Base-by-base conservation (phyloP, 2,888 invertebrate genomes). In the Diplazon laetatorius region DNA sequence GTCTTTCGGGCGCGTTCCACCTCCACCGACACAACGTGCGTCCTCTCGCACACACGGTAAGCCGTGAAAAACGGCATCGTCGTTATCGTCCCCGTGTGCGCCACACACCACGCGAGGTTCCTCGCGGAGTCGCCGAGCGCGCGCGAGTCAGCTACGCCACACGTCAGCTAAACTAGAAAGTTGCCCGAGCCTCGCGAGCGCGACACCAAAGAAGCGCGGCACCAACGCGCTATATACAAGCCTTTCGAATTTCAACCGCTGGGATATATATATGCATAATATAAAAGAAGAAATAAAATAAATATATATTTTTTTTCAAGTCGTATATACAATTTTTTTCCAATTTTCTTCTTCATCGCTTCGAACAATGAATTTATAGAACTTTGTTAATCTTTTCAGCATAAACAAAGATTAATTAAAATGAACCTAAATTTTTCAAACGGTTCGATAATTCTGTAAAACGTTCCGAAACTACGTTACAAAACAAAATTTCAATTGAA, bases 91-190 rank as follows among this genome's bases (percentile, higher is more conserved):
- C 37, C 52, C n/a, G n/a, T n/a, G 42, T 52, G 55, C 69, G 59
- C 48, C 60, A 35, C 46, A 18, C 62, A 60, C 37, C 65, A 50
- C 78, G 63, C 66, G 70, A n/a, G n/a, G n/a, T 62, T 60, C 69
- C 76, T 79, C 80, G 73, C 75, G 80, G 70, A 70, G 78, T 66
- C 66, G 44, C 55, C 55, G 55, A 55, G 52, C 52, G 52, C 55
- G 55, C 25, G 52, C 52, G 52, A 37, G 22, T 14, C 50, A 50
- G 37, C 55, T 52, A 57, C 76, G 78, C 83, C 83, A 85, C 86
- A 86, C 86, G 88, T 88, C 86, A 87, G 87, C 89, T 87, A 88
- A 90, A 90, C 90, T 91, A 91, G 91, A 91, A 91, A 91, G 91
- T 91, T 91, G 90, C 88, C 86, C 86, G 87, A 84, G 84, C 81